A percentile compares a stretch with the other conserved stretches of the same genome.
Evolutionary conservation across 2,888 invertebrate genomes (phyloP).

Genomic region (Andrena fulva): DNA sequence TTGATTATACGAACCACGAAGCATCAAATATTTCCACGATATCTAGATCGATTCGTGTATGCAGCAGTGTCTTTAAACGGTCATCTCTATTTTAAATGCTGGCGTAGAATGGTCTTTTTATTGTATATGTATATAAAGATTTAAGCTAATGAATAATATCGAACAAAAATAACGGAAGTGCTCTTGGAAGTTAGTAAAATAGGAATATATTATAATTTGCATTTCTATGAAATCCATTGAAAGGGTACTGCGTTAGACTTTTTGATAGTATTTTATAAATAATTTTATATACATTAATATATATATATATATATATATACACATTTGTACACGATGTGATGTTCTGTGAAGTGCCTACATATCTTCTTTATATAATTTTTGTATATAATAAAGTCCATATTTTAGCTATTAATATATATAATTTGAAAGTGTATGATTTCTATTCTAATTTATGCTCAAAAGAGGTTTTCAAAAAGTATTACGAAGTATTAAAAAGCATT

Average conservation of each 20-base stretch:
- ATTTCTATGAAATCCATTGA: constrained; percentile 36
- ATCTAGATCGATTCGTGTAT: constrained; percentile 1
- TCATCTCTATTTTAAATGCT: constrained; percentile 9
- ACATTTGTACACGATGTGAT: constrained; percentile 44
- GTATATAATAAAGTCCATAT: constrained; percentile 34
- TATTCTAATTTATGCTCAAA: constrained; percentile 60
- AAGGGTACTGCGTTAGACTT: constrained; percentile 25
- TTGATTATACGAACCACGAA: background rate
- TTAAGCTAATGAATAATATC: constrained; percentile 5
- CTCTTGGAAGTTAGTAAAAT: constrained; percentile 32
- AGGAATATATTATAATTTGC: constrained; percentile 18
- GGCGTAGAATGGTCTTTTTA: background rate
- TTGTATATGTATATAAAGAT: background rate
- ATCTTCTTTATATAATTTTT: constrained; percentile 56
- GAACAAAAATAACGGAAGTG: constrained; percentile 32
- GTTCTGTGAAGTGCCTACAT: constrained; percentile 60
- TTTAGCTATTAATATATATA: constrained; percentile 30
- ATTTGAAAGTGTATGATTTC: constrained; percentile 32
- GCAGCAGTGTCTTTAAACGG: constrained; percentile 4
- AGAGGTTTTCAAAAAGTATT: constrained; percentile 43
- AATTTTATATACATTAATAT: constrained; percentile 33
- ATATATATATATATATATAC: constrained; percentile 38
- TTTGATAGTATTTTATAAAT: constrained; percentile 34
- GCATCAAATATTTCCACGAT: constrained; percentile 2
- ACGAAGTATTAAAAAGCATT: constrained; percentile 26